Base-by-base conservation (phyloP, 1,140 invertebrate species). In the Melipona quadrifasciata region DNA sequence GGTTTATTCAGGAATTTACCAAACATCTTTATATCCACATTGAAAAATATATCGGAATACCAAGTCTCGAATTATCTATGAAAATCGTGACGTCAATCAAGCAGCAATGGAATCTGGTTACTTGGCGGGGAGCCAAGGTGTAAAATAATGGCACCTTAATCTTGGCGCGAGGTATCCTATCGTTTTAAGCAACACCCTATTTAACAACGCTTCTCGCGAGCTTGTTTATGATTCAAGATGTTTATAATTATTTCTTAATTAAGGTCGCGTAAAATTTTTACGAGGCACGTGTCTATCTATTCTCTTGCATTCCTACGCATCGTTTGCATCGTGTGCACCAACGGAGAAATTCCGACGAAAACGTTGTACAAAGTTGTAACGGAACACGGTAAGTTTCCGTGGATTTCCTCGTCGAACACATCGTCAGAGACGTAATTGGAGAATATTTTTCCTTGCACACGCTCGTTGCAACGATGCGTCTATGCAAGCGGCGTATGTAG, bases 81-180 rank as follows among this genome's bases (percentile, higher is more conserved):
- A 87, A 71, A 77, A 57, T 61, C 75, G 73, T 89, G 78, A 89
- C 88, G 84, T 86, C 88, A 89, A 89, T 78, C 74, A 81, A 89
- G 79, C 67, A 85, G 53, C 74, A 55, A 64, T 68, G 78, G 78
- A 85, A 58, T 71, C 71, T 76, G 74, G 74, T 80, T 80, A 76
- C 51, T 86, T 90, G 89, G 88, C 58, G 67, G 68, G 75, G 72
- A 87, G 86, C 88, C 88, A 90, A 90, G 80, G 61, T 76, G 70
- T 87, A 86, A 90, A 90, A 87, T 90, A 90, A 87, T 86, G 83
- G 88, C 31, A 39, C 58, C 80, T 90, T 90, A 90, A 86, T 90
- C 68, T 76, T 86, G 88, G 65, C 64, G 34, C 77, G 87, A 87
- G 87, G 83, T 83, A 80, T 61, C 72, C 74, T 80, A 89, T 90